These are phyloP conservation scores for Trematomus bernacchii DNA, from an alignment of 2,797 vertebrate genomes.

Conservation along the genomic window DNA sequence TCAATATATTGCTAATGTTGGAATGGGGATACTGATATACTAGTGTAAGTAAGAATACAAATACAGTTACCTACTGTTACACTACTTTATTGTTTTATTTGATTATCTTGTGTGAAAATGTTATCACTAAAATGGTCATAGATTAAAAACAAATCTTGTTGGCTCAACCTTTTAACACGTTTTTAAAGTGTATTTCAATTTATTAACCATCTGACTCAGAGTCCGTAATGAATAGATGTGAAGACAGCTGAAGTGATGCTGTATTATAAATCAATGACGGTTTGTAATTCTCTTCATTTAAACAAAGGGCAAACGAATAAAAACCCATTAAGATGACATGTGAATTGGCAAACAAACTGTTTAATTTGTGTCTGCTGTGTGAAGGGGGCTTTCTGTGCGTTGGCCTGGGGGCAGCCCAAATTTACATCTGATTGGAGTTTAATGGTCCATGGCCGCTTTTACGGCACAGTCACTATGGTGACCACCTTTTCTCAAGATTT, in stretches of 20 bases:
- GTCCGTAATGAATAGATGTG: slow-evolving; percentile 62
- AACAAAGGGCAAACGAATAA: slow-evolving; percentile 90
- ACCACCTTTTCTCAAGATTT: slow-evolving; percentile 95
- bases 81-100: slow-evolving; percentile 10
- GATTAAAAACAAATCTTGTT: slow-evolving; percentile 9
- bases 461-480: slow-evolving; percentile 86
- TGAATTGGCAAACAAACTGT: slow-evolving; percentile 96
- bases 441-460: slow-evolving; percentile 89
- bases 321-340: slow-evolving; percentile 93
- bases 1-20: not conserved
- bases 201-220: slow-evolving; percentile 54
- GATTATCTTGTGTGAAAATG: not conserved
- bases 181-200: slow-evolving; percentile 50
- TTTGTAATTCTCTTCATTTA: slow-evolving; percentile 91
- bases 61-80: not conserved
- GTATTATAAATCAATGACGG: slow-evolving; percentile 91
- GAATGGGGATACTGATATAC: not conserved
- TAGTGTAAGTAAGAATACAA: not conserved
- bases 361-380: slow-evolving; percentile 89
- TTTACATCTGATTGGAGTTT: slow-evolving; percentile 97
- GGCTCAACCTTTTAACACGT: slow-evolving; percentile 11
- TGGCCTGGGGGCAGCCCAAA: slow-evolving; percentile 84
- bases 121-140: not conserved
- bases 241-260: slow-evolving; percentile 85
- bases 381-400: slow-evolving; percentile 80